Evolutionary conservation across 2,113 vertebrate species (phyloP), one percentile per base, ranked within the genome.

Genomic region (Choloepus hoffmanni): DNA sequence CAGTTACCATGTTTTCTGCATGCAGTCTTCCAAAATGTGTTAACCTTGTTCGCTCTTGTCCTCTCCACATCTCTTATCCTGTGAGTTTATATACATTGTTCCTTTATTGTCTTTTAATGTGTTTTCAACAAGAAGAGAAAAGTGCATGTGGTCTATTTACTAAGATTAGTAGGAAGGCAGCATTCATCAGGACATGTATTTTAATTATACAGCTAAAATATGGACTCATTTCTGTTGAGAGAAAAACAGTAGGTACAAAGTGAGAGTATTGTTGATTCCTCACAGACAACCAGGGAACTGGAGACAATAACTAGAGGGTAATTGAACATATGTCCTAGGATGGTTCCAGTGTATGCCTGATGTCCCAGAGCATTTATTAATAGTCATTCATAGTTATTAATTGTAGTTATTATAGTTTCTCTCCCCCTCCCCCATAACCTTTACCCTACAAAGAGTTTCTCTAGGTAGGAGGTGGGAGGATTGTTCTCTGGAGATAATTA

Each of bases 41-140:
- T 11, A 13, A 70, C 89, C 45, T 55, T 36, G 3, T 93, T 92
- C 28, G 6, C 77, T 26, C 19, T 73, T 26, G n/a, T 88, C 2
- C 21, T 23, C 33, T 53, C 40, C 40, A 23, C 63, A 62, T 53
- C 11, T n/a, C n/a, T 84, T 84, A 28, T 67, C 23, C 28, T 26
- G 2, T 84, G 85, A 92, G 48, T 62, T n/a, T 60, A 33, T 62
- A 68, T 68, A 67, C 8, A 36, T 33, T 40, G 43, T 92, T 85
- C n/a, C n/a, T 93, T 82, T 62, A 30, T 58, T 95, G 53, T 78
- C 63, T 83, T 90, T 78, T 65, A 45, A 50, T 78, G 33, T 85
- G 55, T 19, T 74, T 84, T 65, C 43, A 43, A 53, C n/a, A 76
- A 73, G 67, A 85, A 68, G 78, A 92, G 81, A 94, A 50, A 74